phyloP scores from a whole-genome alignment of 1,140 invertebrate genomes.

The Neodiprion pinetum region DNA sequence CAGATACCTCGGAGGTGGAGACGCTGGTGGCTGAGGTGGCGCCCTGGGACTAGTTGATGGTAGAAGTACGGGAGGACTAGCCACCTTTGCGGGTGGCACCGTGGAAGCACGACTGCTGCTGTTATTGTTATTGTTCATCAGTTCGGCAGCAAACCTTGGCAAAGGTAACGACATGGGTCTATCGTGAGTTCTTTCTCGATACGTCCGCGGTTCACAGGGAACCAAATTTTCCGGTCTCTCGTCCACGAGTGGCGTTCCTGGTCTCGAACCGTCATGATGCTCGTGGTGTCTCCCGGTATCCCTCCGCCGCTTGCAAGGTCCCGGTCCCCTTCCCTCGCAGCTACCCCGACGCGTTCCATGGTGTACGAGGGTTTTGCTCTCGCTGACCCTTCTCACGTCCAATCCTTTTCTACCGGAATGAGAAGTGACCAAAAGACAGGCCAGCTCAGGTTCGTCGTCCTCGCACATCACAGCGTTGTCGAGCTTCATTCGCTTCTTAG shows the following conservation, averaged over 20 bases:
- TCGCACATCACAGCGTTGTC: slow-evolving; percentile 59
- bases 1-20: slow-evolving; percentile 65
- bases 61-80: slow-evolving; percentile 49
- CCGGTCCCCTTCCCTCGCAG: slow-evolving; percentile 59
- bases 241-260: slow-evolving; percentile 84
- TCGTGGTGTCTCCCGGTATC: slow-evolving; percentile 60
- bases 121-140: slow-evolving; percentile 61
- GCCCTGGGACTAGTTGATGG: slow-evolving; percentile 53
- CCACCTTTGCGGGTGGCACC: slow-evolving; percentile 43
- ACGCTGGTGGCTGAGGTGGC: slow-evolving; percentile 65
- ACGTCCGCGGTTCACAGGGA: slow-evolving; percentile 75
- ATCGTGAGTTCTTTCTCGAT: slow-evolving; percentile 69
- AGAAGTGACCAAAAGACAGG: slow-evolving; percentile 56
- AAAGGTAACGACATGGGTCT: slow-evolving; percentile 80
- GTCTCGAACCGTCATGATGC: slow-evolving; percentile 71
- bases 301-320: slow-evolving; percentile 55
- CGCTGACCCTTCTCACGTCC: slow-evolving; percentile 63
- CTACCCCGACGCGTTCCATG: slow-evolving; percentile 60
- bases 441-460: slow-evolving; percentile 60
- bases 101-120: slow-evolving; percentile 32
- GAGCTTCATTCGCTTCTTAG: slow-evolving; percentile 71
- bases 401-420: slow-evolving; percentile 62
- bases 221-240: slow-evolving; percentile 79
- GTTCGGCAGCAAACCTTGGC: slow-evolving; percentile 83
- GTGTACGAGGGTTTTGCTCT: slow-evolving; percentile 60